Evolutionary conservation across 2,888 invertebrate species (phyloP), one percentile per base, ranked within the genome.

Genomic region (Micropterix aruncella): DNA sequence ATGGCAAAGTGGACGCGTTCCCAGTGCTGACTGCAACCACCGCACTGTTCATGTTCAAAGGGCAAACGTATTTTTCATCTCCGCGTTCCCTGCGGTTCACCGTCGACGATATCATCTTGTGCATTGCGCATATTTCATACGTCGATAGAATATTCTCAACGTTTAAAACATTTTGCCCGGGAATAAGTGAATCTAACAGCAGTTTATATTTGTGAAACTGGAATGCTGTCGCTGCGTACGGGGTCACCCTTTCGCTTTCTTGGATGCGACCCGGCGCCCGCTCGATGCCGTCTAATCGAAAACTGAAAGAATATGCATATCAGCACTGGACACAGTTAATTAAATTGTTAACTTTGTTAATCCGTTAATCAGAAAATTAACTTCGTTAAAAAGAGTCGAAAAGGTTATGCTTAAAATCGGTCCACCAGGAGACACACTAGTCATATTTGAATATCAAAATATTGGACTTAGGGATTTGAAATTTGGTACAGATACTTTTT

Each of bases 221-320:
- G 52, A 73, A 69, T 1, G 73, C 74, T 3, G 72, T 70, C 2
- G 77, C 74, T 51, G 74, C 57, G 56, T 67, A 79, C 1, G 79
- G 79, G 12, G 76, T 61, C 2, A 73, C 56, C 48, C 64, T 64
- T 44, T 70, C 70, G 0, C 68, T 65, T 59, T 73, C 70, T 15
- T 44, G 38, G 7, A 64, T 55, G 1, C 63, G 57, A 48, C 62
- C 62, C 12, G 63, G 59, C 1, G 73, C 64, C 51, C 66, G 63
- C 54, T 75, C 69, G 43, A 80, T 68, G 12, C 80, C 80, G 59
- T 80, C 79, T 41, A 78, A 63, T 16, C 77, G 70, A 36, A 77
- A 59, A 51, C 79, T 79, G 60, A 50, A 65, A 59, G 43, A 37
- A 7, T n/a, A n/a, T n/a, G n/a, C n/a, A n/a, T n/a, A 42, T 17